phyloP scores from a whole-genome alignment of 2,797 vertebrate genomes.

The Bryconaethiops microstoma region DNA sequence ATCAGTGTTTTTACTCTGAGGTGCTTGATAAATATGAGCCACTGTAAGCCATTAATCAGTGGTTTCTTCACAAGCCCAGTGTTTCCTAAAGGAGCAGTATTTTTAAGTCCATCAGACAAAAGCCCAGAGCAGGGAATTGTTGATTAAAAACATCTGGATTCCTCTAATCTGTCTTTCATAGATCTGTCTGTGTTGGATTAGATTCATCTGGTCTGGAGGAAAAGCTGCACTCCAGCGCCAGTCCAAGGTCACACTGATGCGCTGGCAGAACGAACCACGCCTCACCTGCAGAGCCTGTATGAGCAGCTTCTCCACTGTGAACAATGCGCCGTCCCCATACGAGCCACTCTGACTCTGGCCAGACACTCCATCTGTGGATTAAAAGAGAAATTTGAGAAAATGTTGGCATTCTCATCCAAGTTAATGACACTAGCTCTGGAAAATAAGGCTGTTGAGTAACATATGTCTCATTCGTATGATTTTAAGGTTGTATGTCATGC shows the following conservation, averaged over 20 bases:
- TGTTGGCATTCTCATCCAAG: background rate
- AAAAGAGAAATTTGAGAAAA: background rate
- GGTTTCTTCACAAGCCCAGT: background rate
- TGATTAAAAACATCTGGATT: slow-evolving; percentile 39
- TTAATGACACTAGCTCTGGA: background rate
- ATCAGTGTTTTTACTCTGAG: background rate
- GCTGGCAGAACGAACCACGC: slow-evolving; percentile 35
- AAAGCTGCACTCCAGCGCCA: slow-evolving; percentile 30
- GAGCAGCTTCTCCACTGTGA: slow-evolving; percentile 48
- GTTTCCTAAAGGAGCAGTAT: background rate
- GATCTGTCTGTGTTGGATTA: slow-evolving; percentile 45
- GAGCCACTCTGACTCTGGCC: slow-evolving; percentile 30
- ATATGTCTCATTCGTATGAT: background rate
- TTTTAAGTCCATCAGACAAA: background rate
- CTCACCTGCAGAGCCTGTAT: slow-evolving; percentile 62
- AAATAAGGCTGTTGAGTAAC: background rate
- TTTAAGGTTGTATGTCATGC: background rate
- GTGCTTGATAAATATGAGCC: background rate
- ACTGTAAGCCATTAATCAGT: background rate
- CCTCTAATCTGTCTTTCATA: slow-evolving; percentile 46
- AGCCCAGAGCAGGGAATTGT: slow-evolving; percentile 6
- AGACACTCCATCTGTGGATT: slow-evolving; percentile 52
- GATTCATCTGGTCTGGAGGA: slow-evolving; percentile 40
- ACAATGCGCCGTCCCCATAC: slow-evolving; percentile 34
- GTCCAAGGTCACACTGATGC: slow-evolving; percentile 51